Conservation (phyloP, 2,113 vertebrate genomes). For the Xiphias gladius region DNA sequence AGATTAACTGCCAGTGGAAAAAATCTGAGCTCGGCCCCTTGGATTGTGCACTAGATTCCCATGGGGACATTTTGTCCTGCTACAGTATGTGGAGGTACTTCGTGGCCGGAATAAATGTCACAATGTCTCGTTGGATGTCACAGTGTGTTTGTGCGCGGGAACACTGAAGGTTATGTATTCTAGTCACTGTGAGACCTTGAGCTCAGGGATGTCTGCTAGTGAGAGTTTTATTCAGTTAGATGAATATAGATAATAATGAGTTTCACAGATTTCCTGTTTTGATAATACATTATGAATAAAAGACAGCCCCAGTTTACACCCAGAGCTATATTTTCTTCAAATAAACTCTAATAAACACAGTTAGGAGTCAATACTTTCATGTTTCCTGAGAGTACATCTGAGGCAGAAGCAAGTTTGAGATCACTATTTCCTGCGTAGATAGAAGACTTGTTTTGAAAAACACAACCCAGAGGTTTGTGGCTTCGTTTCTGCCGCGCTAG, state of each 20-base stretch:
- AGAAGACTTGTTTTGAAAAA: conserved; percentile 39
- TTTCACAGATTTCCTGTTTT: neutral
- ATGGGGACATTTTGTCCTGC: neutral
- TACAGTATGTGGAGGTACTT: neutral
- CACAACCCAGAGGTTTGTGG: conserved; percentile 56
- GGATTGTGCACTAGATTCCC: neutral
- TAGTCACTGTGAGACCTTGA: neutral
- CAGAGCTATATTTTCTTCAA: neutral
- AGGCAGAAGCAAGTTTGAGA: conserved; percentile 28
- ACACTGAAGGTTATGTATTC: neutral
- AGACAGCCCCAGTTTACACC: neutral
- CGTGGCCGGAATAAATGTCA: conserved; percentile 29
- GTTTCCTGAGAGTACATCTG: conserved; percentile 52
- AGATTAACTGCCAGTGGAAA: neutral
- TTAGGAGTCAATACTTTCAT: neutral
- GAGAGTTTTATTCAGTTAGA: neutral
- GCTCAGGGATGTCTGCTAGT: neutral
- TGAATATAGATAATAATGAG: neutral
- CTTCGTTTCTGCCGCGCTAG: conserved; percentile 49
- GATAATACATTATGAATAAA: conserved; percentile 1
- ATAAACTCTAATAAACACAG: conserved; percentile 6
- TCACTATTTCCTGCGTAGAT: conserved; percentile 67
- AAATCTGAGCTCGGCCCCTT: neutral
- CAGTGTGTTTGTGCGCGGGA: neutral
- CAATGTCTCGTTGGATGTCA: neutral